These are phyloP conservation scores for Synanthedon formicaeformis DNA, from an alignment of 2,888 invertebrate species.

Conservation along the genomic window DNA sequence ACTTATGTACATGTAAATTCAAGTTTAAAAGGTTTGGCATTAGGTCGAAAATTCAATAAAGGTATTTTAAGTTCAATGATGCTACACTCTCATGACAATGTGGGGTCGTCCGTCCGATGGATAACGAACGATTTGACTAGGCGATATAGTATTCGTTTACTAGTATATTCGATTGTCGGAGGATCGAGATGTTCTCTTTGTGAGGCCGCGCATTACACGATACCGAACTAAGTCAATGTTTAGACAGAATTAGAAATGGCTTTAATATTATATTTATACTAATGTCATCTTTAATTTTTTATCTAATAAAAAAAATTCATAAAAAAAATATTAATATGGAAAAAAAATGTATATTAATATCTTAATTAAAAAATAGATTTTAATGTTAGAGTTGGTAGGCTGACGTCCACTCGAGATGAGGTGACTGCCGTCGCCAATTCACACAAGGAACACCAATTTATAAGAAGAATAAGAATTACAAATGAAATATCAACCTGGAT, in stretches of 20 bases:
- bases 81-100: background rate
- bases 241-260: slow-evolving; percentile 18
- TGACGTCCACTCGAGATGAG: too few species aligned
- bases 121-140: slow-evolving; percentile 2
- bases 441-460: too few species aligned
- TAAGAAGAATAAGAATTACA: too few species aligned
- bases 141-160: background rate
- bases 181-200: slow-evolving; percentile 9
- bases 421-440: too few species aligned
- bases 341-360: too few species aligned
- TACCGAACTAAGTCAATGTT: background rate
- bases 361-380: too few species aligned
- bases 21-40: background rate
- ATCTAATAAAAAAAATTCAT: too few species aligned
- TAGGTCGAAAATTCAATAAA: background rate
- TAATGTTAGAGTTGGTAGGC: too few species aligned
- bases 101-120: background rate
- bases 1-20: background rate
- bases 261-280: background rate
- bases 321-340: too few species aligned
- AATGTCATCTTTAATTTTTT: too few species aligned
- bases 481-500: too few species aligned
- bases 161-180: background rate
- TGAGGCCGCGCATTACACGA: slow-evolving; percentile 11
- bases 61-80: background rate